Evolutionary conservation across 2,888 invertebrate species (phyloP), one percentile per base, ranked within the genome.

Genomic region (Drosophila tripunctata): DNA sequence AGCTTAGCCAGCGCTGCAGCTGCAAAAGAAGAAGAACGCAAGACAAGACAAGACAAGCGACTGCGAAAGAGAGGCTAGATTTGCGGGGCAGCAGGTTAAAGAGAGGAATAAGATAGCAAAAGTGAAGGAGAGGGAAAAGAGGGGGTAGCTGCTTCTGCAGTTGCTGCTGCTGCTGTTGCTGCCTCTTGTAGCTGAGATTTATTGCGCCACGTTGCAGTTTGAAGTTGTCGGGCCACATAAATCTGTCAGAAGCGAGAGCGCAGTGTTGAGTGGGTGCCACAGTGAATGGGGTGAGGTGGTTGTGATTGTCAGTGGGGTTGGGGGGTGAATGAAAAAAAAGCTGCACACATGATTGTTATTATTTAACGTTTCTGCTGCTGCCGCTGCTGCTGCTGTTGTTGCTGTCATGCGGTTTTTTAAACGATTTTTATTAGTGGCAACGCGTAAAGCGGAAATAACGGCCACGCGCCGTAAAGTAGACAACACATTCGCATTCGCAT

Each of bases 401-500:
- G 60, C 72, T 73, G 72, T 82, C 83, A 64, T 87, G 81, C 67
- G 87, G 87, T 86, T 87, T 81, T 82, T 81, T 86, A 86, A 80
- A 80, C 80, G 80, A 83, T 80, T 80, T 80, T 80, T 80, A 86
- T 80, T 80, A 86, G 80, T 80, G 81, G 81, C 79, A 82, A 65
- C 74, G 84, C 80, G 80, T 76, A 73, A 79, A 80, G 70, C 80
- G 80, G 80, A 80, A 80, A 86, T 80, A 86, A 80, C 77, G 71
- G 80, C 87, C 87, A 80, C 87, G 87, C 87, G 87, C 84, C 84
- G 87, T 83, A 83, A 86, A 86, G 84, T 74, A 83, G 80, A 70
- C 80, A 81, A 72, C 71, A 58, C 86, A 85, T 67, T 72, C 40
- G 54, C 51, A 66, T 52, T 52, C 68, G 10, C 22, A 47, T 6